phyloP scores from a whole-genome alignment of 92 coral and sea anemone species.

The Epizoanthus illoricatus region DNA sequence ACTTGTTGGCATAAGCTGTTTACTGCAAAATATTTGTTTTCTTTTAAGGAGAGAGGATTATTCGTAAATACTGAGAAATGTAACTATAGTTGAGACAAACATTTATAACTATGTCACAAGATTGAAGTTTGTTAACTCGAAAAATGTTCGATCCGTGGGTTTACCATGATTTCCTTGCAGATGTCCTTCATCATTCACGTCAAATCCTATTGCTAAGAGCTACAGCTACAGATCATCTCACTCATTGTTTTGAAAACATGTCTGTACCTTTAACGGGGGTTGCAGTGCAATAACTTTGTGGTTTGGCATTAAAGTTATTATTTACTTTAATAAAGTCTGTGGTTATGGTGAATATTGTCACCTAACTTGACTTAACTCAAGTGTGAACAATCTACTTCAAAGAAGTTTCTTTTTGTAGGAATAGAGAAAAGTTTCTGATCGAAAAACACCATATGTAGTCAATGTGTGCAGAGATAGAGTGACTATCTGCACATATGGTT shows the following conservation, averaged over 20 bases:
- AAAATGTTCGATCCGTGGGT: neutral
- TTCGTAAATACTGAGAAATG: neutral
- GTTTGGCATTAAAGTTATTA: neutral
- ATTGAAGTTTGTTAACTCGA: neutral
- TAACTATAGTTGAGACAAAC: neutral
- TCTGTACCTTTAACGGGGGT: neutral
- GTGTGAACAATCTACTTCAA: no score
- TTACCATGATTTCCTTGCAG: neutral
- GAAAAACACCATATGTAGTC: no score
- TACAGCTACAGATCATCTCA: neutral
- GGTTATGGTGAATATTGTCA: no score
- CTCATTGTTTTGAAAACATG: neutral
- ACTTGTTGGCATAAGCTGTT: constrained; percentile 18
- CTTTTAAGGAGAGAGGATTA: constrained; percentile 4
- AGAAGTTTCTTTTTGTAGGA: no score
- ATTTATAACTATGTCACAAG: neutral
- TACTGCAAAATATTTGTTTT: constrained; percentile 19
- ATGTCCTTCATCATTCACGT: neutral
- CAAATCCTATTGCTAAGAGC: neutral
- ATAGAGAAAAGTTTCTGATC: no score
- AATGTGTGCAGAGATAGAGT: no score
- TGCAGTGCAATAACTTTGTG: neutral
- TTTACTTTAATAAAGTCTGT: neutral
- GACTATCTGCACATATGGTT: neutral
- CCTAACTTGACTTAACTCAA: no score